Evolutionary conservation across 1,140 invertebrate genomes (phyloP).

Genomic region (Eupristina koningsbergeri): DNA sequence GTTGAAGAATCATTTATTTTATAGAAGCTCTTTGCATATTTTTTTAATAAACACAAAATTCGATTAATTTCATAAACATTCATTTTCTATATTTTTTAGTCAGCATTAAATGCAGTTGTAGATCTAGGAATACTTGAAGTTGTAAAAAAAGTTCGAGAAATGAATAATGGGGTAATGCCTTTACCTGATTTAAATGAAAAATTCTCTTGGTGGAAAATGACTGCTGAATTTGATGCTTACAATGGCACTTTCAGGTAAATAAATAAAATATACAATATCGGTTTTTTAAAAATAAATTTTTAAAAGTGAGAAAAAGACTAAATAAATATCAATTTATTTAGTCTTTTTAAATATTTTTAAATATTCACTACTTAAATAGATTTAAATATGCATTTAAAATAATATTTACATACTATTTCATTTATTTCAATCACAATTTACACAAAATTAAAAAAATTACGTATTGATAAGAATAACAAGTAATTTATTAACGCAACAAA

Average conservation of each 20-base stretch:
- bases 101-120: constrained; percentile 42
- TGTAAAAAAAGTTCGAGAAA: constrained; percentile 41
- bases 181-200: constrained; percentile 51
- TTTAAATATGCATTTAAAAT: too few relatives aligned
- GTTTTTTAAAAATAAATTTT: too few relatives aligned
- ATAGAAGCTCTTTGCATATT: too few relatives aligned
- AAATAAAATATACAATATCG: background rate
- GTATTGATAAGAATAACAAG: too few relatives aligned
- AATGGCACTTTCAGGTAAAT: constrained; percentile 53
- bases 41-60: too few relatives aligned
- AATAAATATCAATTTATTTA: too few relatives aligned
- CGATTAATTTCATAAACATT: background rate
- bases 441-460: background rate
- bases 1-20: too few relatives aligned
- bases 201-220: constrained; percentile 26
- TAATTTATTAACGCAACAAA: too few relatives aligned
- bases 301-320: too few relatives aligned
- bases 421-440: background rate
- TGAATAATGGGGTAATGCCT: constrained; percentile 41
- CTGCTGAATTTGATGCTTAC: constrained; percentile 47
- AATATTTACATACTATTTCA: background rate
- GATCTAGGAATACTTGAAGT: constrained; percentile 42
- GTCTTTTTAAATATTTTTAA: too few relatives aligned
- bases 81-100: constrained; percentile 12
- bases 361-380: too few relatives aligned